Evolutionary conservation across 2,797 vertebrate species (phyloP), one percentile per base, ranked within the genome.

Genomic region (Vultur gryphus): DNA sequence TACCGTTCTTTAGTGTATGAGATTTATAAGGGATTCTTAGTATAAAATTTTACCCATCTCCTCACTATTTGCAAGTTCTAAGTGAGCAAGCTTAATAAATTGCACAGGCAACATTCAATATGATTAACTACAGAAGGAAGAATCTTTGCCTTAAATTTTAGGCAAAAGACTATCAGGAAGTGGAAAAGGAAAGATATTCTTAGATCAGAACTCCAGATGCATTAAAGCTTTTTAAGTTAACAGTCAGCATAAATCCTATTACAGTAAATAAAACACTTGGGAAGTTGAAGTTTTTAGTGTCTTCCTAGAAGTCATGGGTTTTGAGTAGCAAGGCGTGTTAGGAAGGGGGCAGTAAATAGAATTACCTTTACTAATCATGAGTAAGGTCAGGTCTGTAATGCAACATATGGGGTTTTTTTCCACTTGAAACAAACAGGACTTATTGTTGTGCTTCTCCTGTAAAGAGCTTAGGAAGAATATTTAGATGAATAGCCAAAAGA

Each of bases 391-490:
- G 75, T 89, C 90, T 93, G 77, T 95, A 93, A 92, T 92, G 78
- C 55, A 95, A 96, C 46, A 84, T 77, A n/a, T 14, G 11, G 31
- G 29, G 0, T 0, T 43, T 88, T 90, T 86, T 91, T 77, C 75
- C 85, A 94, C 77, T 87, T 95, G 95, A 91, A 92, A 95, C 72
- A 96, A 86, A 90, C 69, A 72, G 72, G 78, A 79, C 31, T 94
- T 94, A 94, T 72, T 90, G 85, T 48, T 86, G 65, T 86, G 70
- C 69, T 94, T 46, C 73, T 96, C 77, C 91, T 95, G 82, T 75
- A 91, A 95, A 95, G 55, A 95, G 77, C 87, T 97, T 91, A 81
- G 83, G 79, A 95, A 95, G 57, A 96, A 86, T 77, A 87, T 73
- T 90, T 94, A 84, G n/a, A 89, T 93, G 31, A 86, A 93, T 6